phyloP scores from a whole-genome alignment of 2,888 invertebrate genomes.

The Heliconius sara region DNA sequence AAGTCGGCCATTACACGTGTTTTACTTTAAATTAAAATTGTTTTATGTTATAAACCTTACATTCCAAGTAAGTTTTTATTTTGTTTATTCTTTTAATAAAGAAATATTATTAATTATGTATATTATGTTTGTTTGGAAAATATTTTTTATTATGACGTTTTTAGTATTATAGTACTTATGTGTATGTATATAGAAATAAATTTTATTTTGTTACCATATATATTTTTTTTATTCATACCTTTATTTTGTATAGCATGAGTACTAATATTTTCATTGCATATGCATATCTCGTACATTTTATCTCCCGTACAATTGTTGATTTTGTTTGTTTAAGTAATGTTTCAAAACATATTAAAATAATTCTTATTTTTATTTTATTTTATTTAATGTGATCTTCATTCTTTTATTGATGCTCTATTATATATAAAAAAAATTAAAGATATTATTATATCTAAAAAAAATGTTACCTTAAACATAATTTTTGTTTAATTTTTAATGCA shows the following conservation, averaged over 20 bases:
- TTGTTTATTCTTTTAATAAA: not conserved
- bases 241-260: slow-evolving; percentile 9
- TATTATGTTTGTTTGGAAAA: not conserved
- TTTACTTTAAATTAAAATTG: not conserved
- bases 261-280: not conserved
- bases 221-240: slow-evolving; percentile 20
- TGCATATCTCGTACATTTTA: not conserved
- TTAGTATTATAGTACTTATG: slow-evolving; percentile 2
- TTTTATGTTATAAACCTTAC: slow-evolving; percentile 37
- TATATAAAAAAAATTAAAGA: not conserved
- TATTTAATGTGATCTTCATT: not conserved
- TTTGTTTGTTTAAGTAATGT: not conserved
- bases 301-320: no score
- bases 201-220: slow-evolving; percentile 24
- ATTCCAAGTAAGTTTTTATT: slow-evolving; percentile 59
- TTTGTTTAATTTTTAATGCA: not conserved
- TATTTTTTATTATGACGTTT: slow-evolving; percentile 7
- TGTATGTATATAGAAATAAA: slow-evolving; percentile 20
- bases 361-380: not conserved
- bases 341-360: not conserved
- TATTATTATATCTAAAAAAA: no score
- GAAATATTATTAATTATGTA: not conserved
- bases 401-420: not conserved
- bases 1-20: not conserved
- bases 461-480: not conserved